These are phyloP conservation scores for Deilephila elpenor DNA, from an alignment of 2,888 invertebrate genomes.

Conservation along the genomic window DNA sequence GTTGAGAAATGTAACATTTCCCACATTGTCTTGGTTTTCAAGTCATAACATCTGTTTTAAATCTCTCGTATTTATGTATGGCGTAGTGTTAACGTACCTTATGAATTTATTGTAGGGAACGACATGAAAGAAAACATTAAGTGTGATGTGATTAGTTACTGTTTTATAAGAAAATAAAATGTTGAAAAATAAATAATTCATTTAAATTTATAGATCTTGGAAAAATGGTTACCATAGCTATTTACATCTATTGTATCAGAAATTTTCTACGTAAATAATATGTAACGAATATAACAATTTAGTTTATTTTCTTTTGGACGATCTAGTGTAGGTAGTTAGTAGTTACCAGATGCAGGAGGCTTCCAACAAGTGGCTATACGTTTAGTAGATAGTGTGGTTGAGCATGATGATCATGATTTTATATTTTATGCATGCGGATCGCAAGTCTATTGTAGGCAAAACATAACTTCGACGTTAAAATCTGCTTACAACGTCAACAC, in stretches of 20 bases:
- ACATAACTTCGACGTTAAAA: not conserved
- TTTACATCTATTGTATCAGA: too few relatives aligned
- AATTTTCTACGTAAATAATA: too few relatives aligned
- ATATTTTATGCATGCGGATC: not conserved
- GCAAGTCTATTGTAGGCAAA: not conserved
- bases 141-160: not conserved
- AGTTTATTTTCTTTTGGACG: too few relatives aligned
- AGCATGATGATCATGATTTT: too few relatives aligned
- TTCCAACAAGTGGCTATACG: too few relatives aligned
- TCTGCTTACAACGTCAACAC: not conserved
- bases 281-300: too few relatives aligned
- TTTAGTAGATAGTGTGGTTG: too few relatives aligned
- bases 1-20: slow-evolving; percentile 39
- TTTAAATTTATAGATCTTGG: not conserved
- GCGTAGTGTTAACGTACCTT: slow-evolving; percentile 6
- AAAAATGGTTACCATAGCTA: too few relatives aligned
- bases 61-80: slow-evolving; percentile 6
- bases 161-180: not conserved
- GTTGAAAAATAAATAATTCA: not conserved
- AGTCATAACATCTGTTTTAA: slow-evolving; percentile 11
- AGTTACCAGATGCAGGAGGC: too few relatives aligned
- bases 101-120: slow-evolving; percentile 13
- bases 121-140: slow-evolving; percentile 8
- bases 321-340: too few relatives aligned
- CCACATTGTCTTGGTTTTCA: slow-evolving; percentile 15